Conservation (phyloP, 35 echinoderm and acorn worm species). For the Anneissia japonica region DNA sequence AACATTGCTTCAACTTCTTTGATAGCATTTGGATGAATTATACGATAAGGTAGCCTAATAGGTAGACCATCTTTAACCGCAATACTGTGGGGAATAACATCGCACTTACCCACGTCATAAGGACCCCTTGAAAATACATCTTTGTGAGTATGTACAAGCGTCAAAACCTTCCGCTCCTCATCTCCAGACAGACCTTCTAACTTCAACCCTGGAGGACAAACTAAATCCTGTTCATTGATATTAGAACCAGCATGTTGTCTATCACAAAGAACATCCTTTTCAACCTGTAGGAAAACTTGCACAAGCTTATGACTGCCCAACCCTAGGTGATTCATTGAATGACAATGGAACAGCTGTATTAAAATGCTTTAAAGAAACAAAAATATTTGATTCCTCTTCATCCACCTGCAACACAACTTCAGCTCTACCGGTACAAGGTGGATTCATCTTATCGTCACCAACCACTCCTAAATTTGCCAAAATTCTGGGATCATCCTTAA, state of each 20-base stretch:
- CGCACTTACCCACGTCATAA: constrained; percentile 14
- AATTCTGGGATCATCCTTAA: background rate
- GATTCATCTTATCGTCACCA: background rate
- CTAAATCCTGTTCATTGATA: background rate
- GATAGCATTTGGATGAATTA: background rate
- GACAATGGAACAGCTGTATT: too few species aligned
- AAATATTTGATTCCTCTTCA: too few species aligned
- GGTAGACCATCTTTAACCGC: background rate
- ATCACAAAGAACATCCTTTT: too few species aligned
- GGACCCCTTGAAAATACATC: constrained; percentile 11
- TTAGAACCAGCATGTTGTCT: too few species aligned
- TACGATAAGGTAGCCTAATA: background rate
- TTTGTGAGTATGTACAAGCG: background rate
- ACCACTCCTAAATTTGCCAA: background rate
- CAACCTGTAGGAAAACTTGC: too few species aligned
- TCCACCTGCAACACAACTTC: too few species aligned
- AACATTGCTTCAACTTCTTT: background rate
- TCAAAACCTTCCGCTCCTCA: background rate
- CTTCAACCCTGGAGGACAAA: constrained; percentile 8
- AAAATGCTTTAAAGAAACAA: too few species aligned
- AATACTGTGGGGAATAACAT: constrained; percentile 22
- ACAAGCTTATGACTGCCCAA: too few species aligned
- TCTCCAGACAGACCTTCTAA: constrained; percentile 8
- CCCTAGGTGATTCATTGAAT: too few species aligned
- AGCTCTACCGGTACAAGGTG: background rate